phyloP scores from a whole-genome alignment of 2,888 invertebrate species.

The Neoitamus cyanurus region DNA sequence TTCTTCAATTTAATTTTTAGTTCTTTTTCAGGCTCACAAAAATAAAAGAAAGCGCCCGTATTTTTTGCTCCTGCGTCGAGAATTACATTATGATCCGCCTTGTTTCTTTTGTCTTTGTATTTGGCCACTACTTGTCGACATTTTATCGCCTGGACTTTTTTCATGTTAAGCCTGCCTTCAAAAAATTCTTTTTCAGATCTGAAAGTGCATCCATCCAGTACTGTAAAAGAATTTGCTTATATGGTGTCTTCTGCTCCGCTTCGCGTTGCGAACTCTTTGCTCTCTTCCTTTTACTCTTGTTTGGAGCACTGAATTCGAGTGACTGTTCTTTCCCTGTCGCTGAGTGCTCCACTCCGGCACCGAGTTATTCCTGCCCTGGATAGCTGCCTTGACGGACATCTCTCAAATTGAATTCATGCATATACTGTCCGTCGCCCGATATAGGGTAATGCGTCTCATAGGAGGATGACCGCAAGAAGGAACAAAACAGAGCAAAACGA shows the following conservation, averaged over 20 bases:
- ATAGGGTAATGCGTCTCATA: slow-evolving; percentile 40
- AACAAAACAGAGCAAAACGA: not conserved
- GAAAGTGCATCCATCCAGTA: slow-evolving; percentile 45
- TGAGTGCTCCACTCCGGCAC: slow-evolving; percentile 3
- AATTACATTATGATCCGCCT: slow-evolving; percentile 38
- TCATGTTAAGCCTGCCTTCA: slow-evolving; percentile 31
- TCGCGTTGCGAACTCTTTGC: not conserved
- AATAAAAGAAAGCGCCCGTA: slow-evolving; percentile 29
- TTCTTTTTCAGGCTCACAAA: slow-evolving; percentile 33
- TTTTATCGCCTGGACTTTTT: slow-evolving; percentile 43
- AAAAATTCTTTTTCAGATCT: slow-evolving; percentile 35
- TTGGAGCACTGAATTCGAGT: not conserved
- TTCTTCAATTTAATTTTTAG: slow-evolving; percentile 43
- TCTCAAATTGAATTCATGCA: slow-evolving; percentile 43
- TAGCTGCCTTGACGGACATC: slow-evolving; percentile 39
- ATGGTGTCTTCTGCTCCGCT: not conserved
- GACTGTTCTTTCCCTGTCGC: slow-evolving; percentile 33
- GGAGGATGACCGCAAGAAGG: slow-evolving; percentile 12
- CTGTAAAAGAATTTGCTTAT: slow-evolving; percentile 38
- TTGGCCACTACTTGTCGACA: slow-evolving; percentile 42
- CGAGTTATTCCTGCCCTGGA: slow-evolving; percentile 29
- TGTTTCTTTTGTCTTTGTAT: slow-evolving; percentile 43
- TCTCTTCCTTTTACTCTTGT: not conserved
- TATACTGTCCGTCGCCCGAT: slow-evolving; percentile 7
- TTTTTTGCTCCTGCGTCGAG: slow-evolving; percentile 12